Percentiles rank a stretch among this genome's conserved stretches.
phyloP scores from a whole-genome alignment of 2,888 invertebrate species.

The Clitarchus hookeri region DNA sequence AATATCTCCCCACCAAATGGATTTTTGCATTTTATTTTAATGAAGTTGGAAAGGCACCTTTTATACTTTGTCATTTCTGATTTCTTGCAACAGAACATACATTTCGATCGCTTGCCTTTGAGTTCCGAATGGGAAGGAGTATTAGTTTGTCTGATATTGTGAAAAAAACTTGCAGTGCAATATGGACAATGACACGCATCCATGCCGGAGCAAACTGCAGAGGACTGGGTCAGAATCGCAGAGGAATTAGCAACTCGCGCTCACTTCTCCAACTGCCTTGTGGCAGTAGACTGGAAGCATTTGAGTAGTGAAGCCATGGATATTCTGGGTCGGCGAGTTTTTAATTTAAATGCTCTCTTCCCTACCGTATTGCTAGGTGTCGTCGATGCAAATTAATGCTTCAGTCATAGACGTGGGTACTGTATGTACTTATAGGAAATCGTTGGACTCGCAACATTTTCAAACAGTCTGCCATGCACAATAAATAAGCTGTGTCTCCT shows the following conservation, averaged over 20 bases:
- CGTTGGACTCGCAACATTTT: not conserved
- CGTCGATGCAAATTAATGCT: conserved; percentile 16
- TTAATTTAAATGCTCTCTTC: not conserved
- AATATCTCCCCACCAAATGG: too few relatives aligned
- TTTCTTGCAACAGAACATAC: conserved; percentile 20
- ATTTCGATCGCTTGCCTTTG: conserved; percentile 6
- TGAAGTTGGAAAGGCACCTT: too few relatives aligned
- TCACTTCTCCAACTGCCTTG: conserved; percentile 5
- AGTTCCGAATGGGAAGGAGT: conserved; percentile 15
- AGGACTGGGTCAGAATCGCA: not conserved
- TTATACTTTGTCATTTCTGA: not conserved
- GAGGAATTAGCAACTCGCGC: not conserved
- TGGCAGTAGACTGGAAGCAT: not conserved
- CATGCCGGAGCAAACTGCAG: conserved; percentile 15
- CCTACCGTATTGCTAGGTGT: conserved; percentile 3
- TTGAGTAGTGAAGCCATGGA: conserved; percentile 11
- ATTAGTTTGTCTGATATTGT: conserved; percentile 1
- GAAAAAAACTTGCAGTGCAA: not conserved
- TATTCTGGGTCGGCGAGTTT: not conserved
- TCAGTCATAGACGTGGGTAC: not conserved
- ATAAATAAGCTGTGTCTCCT: not conserved
- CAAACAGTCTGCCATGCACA: not conserved
- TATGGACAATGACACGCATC: not conserved
- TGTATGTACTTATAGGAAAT: not conserved
- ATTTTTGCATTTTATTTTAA: too few relatives aligned